Percentiles rank a stretch among this genome's conserved stretches.
Evolutionary conservation across 2,888 invertebrate genomes (phyloP).

Genomic region (Acronicta psi): DNA sequence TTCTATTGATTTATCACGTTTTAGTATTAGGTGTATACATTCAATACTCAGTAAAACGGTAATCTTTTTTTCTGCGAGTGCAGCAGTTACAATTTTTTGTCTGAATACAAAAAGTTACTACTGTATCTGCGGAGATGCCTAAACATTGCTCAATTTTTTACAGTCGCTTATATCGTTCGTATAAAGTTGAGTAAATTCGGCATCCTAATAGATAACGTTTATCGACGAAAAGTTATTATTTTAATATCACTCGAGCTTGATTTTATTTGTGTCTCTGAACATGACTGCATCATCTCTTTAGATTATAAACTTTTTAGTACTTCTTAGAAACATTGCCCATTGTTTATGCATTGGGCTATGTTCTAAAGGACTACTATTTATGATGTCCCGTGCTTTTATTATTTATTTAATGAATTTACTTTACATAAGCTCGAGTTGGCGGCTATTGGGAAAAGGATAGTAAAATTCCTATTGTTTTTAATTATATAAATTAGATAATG

Average conservation of each 20-base stretch:
- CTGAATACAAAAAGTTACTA: background rate
- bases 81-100: constrained; percentile 13
- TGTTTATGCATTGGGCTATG: background rate
- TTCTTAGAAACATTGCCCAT: constrained; percentile 22
- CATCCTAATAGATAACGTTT: constrained; percentile 1
- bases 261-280: constrained; percentile 14
- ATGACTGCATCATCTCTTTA: constrained; percentile 44
- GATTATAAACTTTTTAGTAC: constrained; percentile 30
- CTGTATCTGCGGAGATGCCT: no score
- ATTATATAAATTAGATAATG: constrained; percentile 26
- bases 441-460: constrained; percentile 28
- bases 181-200: background rate
- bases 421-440: constrained; percentile 22
- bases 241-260: constrained; percentile 4
- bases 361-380: constrained; percentile 39
- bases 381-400: constrained; percentile 41
- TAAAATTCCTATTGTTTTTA: constrained; percentile 35
- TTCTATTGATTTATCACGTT: no score
- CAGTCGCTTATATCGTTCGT: no score
- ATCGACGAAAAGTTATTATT: constrained; percentile 4
- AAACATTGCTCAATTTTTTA: no score
- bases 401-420: background rate
- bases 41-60: background rate
- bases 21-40: no score
- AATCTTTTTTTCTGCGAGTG: constrained; percentile 29